These are phyloP conservation scores for Brienomyrus longianalis DNA, from an alignment of 2,113 vertebrate genomes.

Conservation along the genomic window DNA sequence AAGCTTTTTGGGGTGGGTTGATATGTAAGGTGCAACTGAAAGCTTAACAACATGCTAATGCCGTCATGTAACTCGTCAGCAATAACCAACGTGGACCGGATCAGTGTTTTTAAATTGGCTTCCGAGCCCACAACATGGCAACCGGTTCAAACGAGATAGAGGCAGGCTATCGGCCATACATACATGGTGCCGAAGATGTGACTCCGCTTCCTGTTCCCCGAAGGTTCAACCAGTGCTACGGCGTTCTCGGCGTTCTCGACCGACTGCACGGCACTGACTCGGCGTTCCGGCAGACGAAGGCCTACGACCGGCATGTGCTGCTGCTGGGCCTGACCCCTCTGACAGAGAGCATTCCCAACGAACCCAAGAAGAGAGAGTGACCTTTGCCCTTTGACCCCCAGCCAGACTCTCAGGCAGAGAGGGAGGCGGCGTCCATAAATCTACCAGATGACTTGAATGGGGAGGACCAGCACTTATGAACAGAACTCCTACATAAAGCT, in stretches of 20 bases:
- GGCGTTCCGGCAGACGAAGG: conserved; percentile 71
- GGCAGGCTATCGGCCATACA: neutral
- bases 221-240: conserved; percentile 89
- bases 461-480: neutral
- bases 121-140: neutral
- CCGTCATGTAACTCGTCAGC: neutral
- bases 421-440: neutral
- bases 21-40: neutral
- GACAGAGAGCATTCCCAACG: conserved; percentile 72
- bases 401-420: neutral
- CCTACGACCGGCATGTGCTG: conserved; percentile 71
- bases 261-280: conserved; percentile 78
- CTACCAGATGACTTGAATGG: neutral
- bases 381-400: neutral
- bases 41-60: neutral
- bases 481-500: neutral
- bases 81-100: neutral
- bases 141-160: neutral
- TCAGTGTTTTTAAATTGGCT: neutral
- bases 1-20: neutral
- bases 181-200: neutral
- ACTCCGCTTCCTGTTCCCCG: neutral
- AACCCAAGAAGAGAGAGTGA: conserved; percentile 54
- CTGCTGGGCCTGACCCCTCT: conserved; percentile 76
- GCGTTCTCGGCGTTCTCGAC: conserved; percentile 82